These are phyloP conservation scores for Lordiphosa collinella DNA, from an alignment of 1,140 invertebrate genomes.

Conservation along the genomic window DNA sequence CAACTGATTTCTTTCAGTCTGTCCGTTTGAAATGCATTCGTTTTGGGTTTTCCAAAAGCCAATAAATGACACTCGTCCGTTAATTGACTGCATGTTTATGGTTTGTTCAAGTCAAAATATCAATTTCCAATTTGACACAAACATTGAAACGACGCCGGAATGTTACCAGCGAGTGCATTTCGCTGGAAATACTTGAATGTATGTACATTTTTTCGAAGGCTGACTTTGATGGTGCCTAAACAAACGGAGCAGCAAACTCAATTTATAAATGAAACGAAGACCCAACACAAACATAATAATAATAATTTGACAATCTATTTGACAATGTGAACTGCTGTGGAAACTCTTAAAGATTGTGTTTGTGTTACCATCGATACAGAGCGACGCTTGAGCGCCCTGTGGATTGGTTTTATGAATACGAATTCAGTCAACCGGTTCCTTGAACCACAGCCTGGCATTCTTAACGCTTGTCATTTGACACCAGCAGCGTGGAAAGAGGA, in stretches of 20 bases:
- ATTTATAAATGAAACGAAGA: constrained; percentile 6
- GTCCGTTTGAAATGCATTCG: not conserved
- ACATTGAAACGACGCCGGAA: constrained; percentile 27
- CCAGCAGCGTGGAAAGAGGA: constrained; percentile 9
- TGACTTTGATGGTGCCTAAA: constrained; percentile 25
- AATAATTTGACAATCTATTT: constrained; percentile 25
- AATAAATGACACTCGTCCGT: constrained; percentile 23
- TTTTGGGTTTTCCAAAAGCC: constrained; percentile 8
- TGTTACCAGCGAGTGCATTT: constrained; percentile 7
- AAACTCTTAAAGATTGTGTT: not conserved
- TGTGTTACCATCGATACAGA: constrained; percentile 34
- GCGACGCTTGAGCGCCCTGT: constrained; percentile 29
- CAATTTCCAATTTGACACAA: constrained; percentile 31
- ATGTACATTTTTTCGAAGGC: not conserved
- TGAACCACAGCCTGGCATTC: constrained; percentile 19
- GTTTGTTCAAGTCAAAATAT: constrained; percentile 33
- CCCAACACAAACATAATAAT: constrained; percentile 11
- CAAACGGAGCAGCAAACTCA: constrained; percentile 15
- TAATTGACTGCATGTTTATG: constrained; percentile 42
- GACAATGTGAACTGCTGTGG: constrained; percentile 10
- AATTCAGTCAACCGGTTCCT: constrained; percentile 19
- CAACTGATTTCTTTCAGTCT: not conserved
- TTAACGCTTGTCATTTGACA: constrained; percentile 41
- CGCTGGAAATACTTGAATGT: constrained; percentile 18
- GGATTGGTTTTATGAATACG: not conserved